Evolutionary conservation across 2,888 invertebrate genomes (phyloP).

Genomic region (Apamea epomidion): DNA sequence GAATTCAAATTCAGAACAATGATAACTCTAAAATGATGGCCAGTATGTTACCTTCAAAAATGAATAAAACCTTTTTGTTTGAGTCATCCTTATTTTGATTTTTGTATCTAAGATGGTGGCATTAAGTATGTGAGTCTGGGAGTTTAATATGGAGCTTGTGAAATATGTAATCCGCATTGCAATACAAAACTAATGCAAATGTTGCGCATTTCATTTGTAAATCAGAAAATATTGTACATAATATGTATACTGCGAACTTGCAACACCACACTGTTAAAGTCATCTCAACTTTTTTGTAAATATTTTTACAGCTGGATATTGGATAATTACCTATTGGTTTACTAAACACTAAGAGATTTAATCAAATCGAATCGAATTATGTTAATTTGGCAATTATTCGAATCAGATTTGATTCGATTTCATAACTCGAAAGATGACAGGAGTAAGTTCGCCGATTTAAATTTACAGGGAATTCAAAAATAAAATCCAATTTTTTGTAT

Average conservation of each 20-base stretch:
- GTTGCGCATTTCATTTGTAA: constrained; percentile 9
- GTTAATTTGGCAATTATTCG: neutral
- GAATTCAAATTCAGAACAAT: neutral
- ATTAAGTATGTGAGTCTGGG: neutral
- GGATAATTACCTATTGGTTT: neutral
- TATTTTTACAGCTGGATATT: neutral
- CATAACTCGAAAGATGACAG: neutral
- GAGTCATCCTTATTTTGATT: neutral
- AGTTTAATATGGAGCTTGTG: neutral
- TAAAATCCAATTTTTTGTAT: constrained; percentile 27
- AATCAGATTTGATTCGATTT: constrained; percentile 17
- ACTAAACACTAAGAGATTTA: too few relatives aligned
- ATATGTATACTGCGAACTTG: constrained; percentile 25
- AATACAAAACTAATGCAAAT: constrained; percentile 12
- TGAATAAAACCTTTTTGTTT: neutral
- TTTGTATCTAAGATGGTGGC: neutral
- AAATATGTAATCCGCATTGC: constrained; percentile 28
- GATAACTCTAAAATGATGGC: neutral
- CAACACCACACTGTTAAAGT: constrained; percentile 24
- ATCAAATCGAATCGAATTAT: neutral
- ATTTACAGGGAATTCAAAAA: constrained; percentile 30
- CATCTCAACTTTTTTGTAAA: constrained; percentile 3
- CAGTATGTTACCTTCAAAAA: neutral
- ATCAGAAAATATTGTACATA: constrained; percentile 21
- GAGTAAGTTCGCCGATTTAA: constrained; percentile 8